Conservation (phyloP, 2,797 vertebrate genomes). For the Buphagus erythrorhynchus region DNA sequence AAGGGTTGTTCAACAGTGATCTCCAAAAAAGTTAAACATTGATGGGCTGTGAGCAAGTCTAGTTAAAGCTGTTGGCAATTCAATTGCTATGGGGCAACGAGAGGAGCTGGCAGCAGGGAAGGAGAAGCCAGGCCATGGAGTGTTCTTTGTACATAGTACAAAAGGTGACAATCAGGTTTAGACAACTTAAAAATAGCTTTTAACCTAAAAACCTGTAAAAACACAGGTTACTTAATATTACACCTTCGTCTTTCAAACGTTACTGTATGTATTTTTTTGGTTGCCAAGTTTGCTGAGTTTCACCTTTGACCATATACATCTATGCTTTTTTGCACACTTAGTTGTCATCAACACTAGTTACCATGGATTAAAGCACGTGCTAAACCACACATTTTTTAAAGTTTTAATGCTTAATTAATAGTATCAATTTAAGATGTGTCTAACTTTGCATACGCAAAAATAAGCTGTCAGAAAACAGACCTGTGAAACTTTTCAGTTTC, state of each 20-base stretch:
- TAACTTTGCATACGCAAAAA: neutral
- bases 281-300: neutral
- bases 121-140: neutral
- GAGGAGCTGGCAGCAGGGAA: neutral
- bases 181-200: neutral
- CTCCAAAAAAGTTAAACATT: constrained; percentile 57
- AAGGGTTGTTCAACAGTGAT: neutral
- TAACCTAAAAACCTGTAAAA: neutral
- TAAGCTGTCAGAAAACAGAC: neutral
- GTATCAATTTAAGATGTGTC: neutral
- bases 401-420: neutral
- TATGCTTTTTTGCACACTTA: neutral
- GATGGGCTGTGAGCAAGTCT: neutral
- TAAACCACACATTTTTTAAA: neutral
- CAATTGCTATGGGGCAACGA: neutral
- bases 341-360: neutral
- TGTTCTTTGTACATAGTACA: neutral
- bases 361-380: neutral
- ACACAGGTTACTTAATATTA: neutral
- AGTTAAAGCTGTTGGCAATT: neutral
- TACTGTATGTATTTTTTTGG: neutral
- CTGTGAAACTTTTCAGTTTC: neutral
- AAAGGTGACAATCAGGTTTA: neutral
- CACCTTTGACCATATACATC: neutral
- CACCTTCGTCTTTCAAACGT: neutral